Conservation (phyloP, 2,113 vertebrate species). For the Sylvietta virens region DNA sequence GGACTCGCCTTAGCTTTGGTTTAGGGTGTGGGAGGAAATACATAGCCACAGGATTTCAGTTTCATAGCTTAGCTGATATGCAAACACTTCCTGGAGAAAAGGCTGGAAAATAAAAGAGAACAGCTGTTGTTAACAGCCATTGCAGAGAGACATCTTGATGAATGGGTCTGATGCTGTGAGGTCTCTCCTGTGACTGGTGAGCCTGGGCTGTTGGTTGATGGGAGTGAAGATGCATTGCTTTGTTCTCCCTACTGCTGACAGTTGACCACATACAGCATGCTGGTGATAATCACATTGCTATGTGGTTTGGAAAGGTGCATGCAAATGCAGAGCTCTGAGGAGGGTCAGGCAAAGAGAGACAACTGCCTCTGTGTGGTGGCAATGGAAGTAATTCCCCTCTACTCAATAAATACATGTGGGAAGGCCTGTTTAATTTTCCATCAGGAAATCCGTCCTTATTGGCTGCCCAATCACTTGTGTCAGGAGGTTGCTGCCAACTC, state of each 20-base stretch:
- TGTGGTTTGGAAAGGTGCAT: neutral
- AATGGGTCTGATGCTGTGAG: neutral
- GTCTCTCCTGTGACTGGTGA: neutral
- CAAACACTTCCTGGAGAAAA: neutral
- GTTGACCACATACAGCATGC: neutral
- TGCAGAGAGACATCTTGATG: neutral
- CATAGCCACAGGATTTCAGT: neutral
- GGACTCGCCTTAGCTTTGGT: fast-evolving
- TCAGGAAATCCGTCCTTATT: neutral
- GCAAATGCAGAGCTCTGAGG: neutral
- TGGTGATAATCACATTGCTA: neutral
- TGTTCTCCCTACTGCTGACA: neutral
- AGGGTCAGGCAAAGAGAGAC: neutral
- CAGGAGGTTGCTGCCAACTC: neutral
- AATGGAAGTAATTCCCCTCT: neutral
- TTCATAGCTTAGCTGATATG: neutral
- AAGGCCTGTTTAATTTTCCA: neutral
- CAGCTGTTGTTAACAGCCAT: neutral
- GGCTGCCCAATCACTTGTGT: neutral
- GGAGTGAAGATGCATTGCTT: neutral
- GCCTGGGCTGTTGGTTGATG: fast-evolving
- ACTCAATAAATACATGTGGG: fast-evolving
- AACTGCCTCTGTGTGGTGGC: neutral
- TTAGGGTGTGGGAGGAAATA: neutral
- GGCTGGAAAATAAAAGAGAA: neutral